Evolutionary conservation across 2,113 vertebrate species (phyloP).

Genomic region (Mandrillus leucophaeus): DNA sequence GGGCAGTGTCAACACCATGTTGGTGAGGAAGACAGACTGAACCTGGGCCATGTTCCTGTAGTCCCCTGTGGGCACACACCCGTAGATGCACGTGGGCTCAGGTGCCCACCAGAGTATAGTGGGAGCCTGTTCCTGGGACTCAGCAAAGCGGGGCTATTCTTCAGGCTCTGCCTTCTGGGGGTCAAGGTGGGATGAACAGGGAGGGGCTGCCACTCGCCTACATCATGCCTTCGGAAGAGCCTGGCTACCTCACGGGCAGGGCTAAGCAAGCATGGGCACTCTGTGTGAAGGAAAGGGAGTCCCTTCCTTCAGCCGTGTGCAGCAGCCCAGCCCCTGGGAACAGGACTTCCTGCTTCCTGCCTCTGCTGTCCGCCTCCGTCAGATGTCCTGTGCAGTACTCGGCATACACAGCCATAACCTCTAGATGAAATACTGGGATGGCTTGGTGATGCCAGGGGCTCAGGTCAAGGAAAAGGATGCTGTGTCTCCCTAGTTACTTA

Average conservation of each 20-base stretch:
- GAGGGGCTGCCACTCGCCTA: background rate
- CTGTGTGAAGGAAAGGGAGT: background rate
- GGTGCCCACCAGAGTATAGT: background rate
- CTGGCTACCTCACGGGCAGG: background rate
- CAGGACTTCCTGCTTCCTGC: background rate
- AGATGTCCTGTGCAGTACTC: background rate
- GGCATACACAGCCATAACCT: background rate
- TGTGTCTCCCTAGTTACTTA: background rate
- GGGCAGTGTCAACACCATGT: background rate
- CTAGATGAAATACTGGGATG: background rate
- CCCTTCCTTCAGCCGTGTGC: background rate
- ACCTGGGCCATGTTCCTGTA: background rate
- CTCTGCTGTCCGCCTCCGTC: background rate
- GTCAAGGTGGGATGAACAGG: background rate
- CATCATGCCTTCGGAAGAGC: background rate
- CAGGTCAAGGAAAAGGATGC: background rate
- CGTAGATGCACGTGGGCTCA: background rate
- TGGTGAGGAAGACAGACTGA: background rate
- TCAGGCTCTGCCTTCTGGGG: background rate
- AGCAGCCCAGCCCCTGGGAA: background rate
- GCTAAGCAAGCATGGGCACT: background rate
- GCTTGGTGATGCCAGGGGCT: background rate
- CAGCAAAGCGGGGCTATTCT: background rate
- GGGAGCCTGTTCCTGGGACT: background rate
- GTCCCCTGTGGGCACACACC: accelerated